Evolutionary conservation across 1,140 invertebrate species (phyloP).

Genomic region (Anagrus nilaparvatae): DNA sequence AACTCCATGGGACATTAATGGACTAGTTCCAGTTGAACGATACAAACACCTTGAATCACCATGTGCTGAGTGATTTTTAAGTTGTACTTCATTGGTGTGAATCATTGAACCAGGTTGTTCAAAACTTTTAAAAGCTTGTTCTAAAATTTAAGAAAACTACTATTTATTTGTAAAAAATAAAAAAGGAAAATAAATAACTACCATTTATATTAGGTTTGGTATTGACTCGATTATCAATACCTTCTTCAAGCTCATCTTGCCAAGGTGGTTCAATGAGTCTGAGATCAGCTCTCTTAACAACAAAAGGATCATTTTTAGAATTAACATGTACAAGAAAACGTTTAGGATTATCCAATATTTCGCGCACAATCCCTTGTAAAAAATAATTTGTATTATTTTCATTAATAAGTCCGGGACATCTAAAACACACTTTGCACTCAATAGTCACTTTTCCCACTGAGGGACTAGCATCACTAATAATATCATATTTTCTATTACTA

Average conservation of each 20-base stretch:
- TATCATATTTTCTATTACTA: constrained; percentile 67
- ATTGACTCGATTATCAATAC: constrained; percentile 30
- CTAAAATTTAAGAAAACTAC: constrained; percentile 3
- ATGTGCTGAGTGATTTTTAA: no score
- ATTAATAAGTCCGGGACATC: constrained; percentile 42
- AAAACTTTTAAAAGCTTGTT: background rate
- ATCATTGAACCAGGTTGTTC: no score
- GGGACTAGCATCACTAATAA: constrained; percentile 89
- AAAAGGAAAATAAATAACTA: no score
- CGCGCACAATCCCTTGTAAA: constrained; percentile 72
- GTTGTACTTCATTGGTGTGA: no score
- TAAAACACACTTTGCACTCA: constrained; percentile 56
- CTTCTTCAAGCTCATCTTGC: constrained; percentile 85
- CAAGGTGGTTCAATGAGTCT: constrained; percentile 86
- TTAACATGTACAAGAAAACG: constrained; percentile 69
- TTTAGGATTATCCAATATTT: constrained; percentile 58
- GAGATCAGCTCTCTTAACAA: constrained; percentile 76
- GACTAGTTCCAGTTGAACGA: constrained; percentile 42
- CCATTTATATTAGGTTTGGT: constrained; percentile 28
- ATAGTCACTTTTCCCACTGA: constrained; percentile 62
- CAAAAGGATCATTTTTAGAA: constrained; percentile 39
- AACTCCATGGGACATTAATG: constrained; percentile 38
- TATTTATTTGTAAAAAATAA: no score
- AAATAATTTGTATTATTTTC: constrained; percentile 52
- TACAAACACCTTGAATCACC: constrained; percentile 32